Evolutionary conservation across 37 sponge, comb jelly and placozoan genomes (phyloP), one percentile per base, ranked within the genome.

Genomic region (Bolinopsis microptera): DNA sequence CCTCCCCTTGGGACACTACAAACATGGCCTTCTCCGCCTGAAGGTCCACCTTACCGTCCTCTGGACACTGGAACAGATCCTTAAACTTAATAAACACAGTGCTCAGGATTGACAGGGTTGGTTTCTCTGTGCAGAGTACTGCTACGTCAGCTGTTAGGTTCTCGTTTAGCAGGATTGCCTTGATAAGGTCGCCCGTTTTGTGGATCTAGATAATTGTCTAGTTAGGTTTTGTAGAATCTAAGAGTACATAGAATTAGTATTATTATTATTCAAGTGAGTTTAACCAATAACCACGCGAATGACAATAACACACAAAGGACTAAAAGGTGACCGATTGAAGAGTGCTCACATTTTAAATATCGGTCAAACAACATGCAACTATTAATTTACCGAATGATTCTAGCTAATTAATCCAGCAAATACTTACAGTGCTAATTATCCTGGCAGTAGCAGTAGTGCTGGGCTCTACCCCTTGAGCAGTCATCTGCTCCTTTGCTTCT

Each of bases 111-210:
- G 61, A 35, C 90, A 39, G 90, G n/a, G 90, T 86, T 5, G 90
- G 90, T 39, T 86, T 86, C 41, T 86, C 61, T 41, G 90, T 41
- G 39, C 90, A 86, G 48, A 86, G 90, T 2, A 86, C 90, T 1
- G 90, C 90, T 1, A 86, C 36, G 26, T 86, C 90, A 33, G 90
- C 61, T 39, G 41, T n/a, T 39, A 86, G 61, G 61, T 86, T 34
- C 61, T 86, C 90, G 31, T 41, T 38, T 25, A 86, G 61, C n/a
- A 86, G 48, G 8, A 39, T 86, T 5, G 90, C 90, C 26, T 86
- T 86, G 40, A 48, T 41, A 0, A 86, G 31, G 39, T 40, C 90
- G 2, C 90, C 90, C 41, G 90, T 86, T 23, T 86, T 86, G 26
- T 86, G 90, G 16, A 86, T 41, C 90, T 86, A 48, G 35, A 31